Base-by-base conservation (phyloP, 2,113 vertebrate genomes). In the Oophaga pumilio region DNA sequence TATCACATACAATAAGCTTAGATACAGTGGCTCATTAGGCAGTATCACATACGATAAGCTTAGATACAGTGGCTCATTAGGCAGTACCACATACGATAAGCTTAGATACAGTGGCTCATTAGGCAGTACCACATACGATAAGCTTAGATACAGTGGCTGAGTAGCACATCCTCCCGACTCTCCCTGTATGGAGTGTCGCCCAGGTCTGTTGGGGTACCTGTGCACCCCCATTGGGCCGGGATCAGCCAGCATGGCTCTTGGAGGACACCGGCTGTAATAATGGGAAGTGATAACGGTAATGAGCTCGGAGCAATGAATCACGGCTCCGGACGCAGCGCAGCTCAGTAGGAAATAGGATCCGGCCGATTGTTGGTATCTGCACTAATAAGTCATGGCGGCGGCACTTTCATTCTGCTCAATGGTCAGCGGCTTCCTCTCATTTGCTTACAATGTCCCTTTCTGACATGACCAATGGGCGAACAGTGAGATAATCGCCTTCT, bases 401-500 rank as follows among this genome's bases (percentile, higher is more conserved):
- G 80, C 80, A 83, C 81, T 83, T 78, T 86, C 57, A 77, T 76
- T 77, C 73, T 15, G 71, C 83, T 26, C 20, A 14, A 52, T 43
- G 26, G 26, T 49, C 33, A 49, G 73, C 14, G n/a, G 89, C 92
- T 82, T 89, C 86, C 86, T 82, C 89, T 85, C 84, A 80, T 26
- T 89, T 91, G 91, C 87, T 92, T 89, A 90, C 87, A 91, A 87
- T 89, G 85, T 91, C 91, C 71, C 92, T 92, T 91, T 89, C 91
- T 79, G 88, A 93, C 91, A 92, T 89, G 86, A 93, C 89, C 90
- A 90, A 80, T 89, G 91, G 76, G 62, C 84, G 86, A 80, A 90
- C 79, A 73, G 88, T 91, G 91, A 92, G 90, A 94, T 91, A 91
- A 92, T 90, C 88, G 85, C 86, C 88, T 89, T 87, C 89, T 93